Percentiles rank a stretch among this genome's conserved stretches.
These are phyloP conservation scores for Rhaphigaster nebulosa DNA, from an alignment of 2,888 invertebrate species.

Conservation along the genomic window DNA sequence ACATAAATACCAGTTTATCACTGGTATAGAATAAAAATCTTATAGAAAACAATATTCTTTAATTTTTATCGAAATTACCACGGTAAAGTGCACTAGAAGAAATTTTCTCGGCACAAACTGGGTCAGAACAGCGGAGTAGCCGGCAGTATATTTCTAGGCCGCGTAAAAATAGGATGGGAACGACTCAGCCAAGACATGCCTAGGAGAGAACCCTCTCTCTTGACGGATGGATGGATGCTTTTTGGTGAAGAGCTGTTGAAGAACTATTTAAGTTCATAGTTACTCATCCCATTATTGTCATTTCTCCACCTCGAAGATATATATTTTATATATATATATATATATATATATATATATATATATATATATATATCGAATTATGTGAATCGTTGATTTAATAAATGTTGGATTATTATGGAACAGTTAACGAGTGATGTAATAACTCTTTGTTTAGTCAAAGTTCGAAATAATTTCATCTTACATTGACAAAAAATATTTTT, in stretches of 20 bases:
- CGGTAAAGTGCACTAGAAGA: background rate
- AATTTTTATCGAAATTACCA: background rate
- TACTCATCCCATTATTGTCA: background rate
- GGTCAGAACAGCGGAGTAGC: constrained; percentile 31
- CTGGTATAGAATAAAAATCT: background rate
- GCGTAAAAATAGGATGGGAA: constrained; percentile 39
- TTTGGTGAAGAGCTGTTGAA: background rate
- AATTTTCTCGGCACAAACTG: constrained; percentile 27
- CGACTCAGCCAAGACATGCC: constrained; percentile 9
- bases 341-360: too few species aligned
- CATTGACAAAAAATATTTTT: too few species aligned
- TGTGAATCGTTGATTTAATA: too few species aligned
- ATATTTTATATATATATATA: too few species aligned
- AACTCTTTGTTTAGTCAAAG: too few species aligned
- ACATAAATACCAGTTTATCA: background rate
- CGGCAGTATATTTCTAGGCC: constrained; percentile 35
- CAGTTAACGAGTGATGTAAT: too few species aligned
- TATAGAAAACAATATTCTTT: background rate
- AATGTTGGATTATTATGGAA: too few species aligned
- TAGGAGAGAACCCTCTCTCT: background rate
- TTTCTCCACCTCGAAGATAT: background rate
- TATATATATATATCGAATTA: too few species aligned
- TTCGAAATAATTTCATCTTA: too few species aligned
- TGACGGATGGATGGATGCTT: background rate
- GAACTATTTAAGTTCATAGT: background rate